Evolutionary conservation across 2,888 invertebrate species (phyloP), one percentile per base, ranked within the genome.

Genomic region (Tenthredo livida): DNA sequence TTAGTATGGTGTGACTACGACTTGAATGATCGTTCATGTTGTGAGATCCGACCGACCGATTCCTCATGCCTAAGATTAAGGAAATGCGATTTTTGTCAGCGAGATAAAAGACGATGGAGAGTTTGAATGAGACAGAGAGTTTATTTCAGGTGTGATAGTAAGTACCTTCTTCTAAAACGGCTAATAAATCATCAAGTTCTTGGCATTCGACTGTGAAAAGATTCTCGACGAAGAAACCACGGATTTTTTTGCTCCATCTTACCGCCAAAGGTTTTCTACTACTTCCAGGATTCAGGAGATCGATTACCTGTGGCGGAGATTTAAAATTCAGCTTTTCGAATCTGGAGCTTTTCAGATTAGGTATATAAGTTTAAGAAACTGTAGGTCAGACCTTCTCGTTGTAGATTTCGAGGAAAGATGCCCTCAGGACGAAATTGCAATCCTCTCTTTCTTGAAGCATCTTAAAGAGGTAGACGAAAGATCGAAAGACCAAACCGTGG

Each of bases 121-220:
- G 7, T 54, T 0, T 70, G 33, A 25, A 61, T 25, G 12, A 29
- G 9, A 37, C 40, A 10, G 17, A 37, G 17, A 86, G 54, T 72
- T 72, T 37, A 33, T 67, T 67, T 17, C 15, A 15, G 29, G 33
- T 37, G 25, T 12, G 6, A 70, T 67, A 67, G 12, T 84, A 85
- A 92, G 91, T 91, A 97, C 98, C 99, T 96, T 99, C 99, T 94
- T 99, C 98, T 67, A 99, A 94, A 33, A 99, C 98, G 0, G 98
- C 98, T 90, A 98, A 95, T 85, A 99, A 94, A 93, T 99, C 98
- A 89, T 98, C 98, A 75, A 98, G 94, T 90, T 98, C 97, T 92
- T 98, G 98, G 92, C 99, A 99, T 92, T 98, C 98, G 0, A 98
- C 98, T 0, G 97, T 97, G 92, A 99, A 99, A n/a, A 98, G 95